Conservation (phyloP, 2,888 invertebrate genomes). For the Cetonia aurata region DNA sequence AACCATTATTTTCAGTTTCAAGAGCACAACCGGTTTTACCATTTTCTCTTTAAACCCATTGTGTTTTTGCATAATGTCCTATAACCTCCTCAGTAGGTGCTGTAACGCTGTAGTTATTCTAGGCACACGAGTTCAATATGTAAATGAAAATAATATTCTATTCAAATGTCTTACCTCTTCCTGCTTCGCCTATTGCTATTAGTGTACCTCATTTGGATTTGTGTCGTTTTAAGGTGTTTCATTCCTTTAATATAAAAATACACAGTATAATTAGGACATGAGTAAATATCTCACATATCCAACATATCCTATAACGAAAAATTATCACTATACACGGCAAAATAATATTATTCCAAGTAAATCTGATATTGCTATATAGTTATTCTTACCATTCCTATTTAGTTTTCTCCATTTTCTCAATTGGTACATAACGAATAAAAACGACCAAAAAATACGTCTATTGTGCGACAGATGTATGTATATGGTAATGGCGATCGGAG, state of each 20-base stretch:
- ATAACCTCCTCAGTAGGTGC: not conserved
- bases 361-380: no score
- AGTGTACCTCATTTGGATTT: constrained; percentile 18
- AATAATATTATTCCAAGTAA: no score
- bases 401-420: no score
- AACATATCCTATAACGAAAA: no score
- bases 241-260: constrained; percentile 14
- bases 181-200: constrained; percentile 26
- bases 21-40: no score
- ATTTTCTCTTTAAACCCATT: no score
- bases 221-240: constrained; percentile 26
- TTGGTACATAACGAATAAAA: not conserved
- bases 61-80: constrained; percentile 13
- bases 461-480: constrained; percentile 26
- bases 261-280: constrained; percentile 18
- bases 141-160: constrained; percentile 31
- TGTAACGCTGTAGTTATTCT: not conserved
- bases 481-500: constrained; percentile 28
- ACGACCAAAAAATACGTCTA: constrained; percentile 5
- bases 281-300: no score
- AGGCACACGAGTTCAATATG: constrained; percentile 13
- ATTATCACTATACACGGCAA: no score
- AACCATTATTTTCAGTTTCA: no score
- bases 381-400: no score
- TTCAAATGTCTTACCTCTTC: constrained; percentile 33